These are phyloP conservation scores for Spinus olivaceus DNA, from an alignment of 2,797 vertebrate species.

Conservation along the genomic window DNA sequence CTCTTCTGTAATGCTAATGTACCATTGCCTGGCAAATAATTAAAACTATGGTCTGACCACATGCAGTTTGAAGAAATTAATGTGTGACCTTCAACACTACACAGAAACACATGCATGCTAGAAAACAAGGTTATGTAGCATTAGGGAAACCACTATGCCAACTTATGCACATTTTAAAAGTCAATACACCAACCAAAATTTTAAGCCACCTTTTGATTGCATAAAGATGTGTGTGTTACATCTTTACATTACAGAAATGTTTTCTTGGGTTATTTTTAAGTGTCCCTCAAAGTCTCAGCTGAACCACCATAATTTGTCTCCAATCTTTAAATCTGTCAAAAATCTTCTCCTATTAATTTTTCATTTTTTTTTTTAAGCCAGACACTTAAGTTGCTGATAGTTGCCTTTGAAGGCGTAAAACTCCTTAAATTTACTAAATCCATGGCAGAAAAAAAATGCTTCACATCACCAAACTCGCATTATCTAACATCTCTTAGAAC, in stretches of 20 bases:
- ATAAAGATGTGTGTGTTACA: not conserved
- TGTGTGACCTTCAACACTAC: not conserved
- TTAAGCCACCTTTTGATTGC: not conserved
- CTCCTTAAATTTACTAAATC: not conserved
- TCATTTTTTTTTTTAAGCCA: not conserved
- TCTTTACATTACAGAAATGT: not conserved
- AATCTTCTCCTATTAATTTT: not conserved
- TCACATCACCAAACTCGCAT: not conserved
- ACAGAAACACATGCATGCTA: not conserved
- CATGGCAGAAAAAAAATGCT: not conserved
- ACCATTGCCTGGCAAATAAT: slow-evolving; percentile 1
- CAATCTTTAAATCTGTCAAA: not conserved
- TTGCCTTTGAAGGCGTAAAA: not conserved
- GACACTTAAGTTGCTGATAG: not conserved
- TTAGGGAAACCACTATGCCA: not conserved
- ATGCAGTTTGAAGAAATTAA: not conserved
- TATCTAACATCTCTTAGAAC: not conserved
- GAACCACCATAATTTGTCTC: not conserved
- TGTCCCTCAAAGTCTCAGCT: not conserved
- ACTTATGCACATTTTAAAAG: not conserved
- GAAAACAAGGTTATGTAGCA: not conserved
- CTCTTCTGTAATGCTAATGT: not conserved
- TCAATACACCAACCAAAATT: not conserved
- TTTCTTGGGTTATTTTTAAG: accelerated
- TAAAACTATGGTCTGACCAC: not conserved